Conservation (phyloP, 2,888 invertebrate genomes). For the Habrosyne pyritoides region DNA sequence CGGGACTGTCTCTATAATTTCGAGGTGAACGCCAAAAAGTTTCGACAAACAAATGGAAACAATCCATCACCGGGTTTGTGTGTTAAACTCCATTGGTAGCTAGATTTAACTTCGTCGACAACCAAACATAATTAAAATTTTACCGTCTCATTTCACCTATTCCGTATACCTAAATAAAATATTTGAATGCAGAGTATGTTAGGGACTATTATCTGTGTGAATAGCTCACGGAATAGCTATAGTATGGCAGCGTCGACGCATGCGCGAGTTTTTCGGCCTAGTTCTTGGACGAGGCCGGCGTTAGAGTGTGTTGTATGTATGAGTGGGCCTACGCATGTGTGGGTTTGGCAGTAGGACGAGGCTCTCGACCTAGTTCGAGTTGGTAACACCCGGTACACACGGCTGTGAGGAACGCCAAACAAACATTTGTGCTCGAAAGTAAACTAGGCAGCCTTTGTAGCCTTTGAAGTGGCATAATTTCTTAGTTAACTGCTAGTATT, state of each 20-base stretch:
- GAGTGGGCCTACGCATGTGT: constrained; percentile 41
- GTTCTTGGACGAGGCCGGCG: constrained; percentile 53
- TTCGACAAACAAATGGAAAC: not conserved
- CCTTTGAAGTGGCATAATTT: not conserved
- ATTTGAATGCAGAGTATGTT: not conserved
- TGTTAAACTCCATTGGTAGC: not conserved
- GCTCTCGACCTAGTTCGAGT: constrained; percentile 63
- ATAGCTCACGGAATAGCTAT: constrained; percentile 20
- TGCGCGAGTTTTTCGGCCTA: constrained; percentile 72
- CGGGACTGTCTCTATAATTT: not conserved
- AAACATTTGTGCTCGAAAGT: constrained; percentile 9
- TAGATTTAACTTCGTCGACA: not conserved
- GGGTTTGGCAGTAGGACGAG: constrained; percentile 62
- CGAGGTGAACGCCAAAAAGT: not conserved
- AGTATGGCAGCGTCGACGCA: constrained; percentile 39
- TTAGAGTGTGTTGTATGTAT: constrained; percentile 31
- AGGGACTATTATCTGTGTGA: constrained; percentile 7
- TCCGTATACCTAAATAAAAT: not conserved
- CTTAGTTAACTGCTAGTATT: not conserved
- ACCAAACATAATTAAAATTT: not conserved
- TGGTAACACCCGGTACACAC: constrained; percentile 32
- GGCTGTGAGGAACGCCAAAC: constrained; percentile 18
- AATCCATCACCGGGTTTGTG: not conserved
- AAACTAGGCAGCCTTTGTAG: not conserved
- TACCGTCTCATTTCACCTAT: not conserved